Percentiles rank a stretch among this genome's conserved stretches.
These are phyloP conservation scores for Catocala fraxini DNA, from an alignment of 2,888 invertebrate species.

Conservation along the genomic window DNA sequence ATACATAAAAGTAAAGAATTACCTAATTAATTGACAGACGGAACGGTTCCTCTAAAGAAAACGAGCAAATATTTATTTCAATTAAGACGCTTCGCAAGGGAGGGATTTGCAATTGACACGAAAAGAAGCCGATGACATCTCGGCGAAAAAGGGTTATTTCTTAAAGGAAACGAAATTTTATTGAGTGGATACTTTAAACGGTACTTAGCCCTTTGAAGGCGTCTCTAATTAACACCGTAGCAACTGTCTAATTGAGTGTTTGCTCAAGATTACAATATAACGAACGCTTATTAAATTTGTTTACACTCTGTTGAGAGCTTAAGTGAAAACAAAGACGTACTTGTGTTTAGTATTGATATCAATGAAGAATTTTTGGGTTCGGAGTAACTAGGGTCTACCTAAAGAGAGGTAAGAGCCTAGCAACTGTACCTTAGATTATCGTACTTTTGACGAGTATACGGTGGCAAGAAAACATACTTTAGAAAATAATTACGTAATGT, in stretches of 20 bases:
- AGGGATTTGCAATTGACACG: slow-evolving; percentile 74
- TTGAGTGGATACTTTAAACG: slow-evolving; percentile 70
- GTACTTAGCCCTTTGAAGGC: slow-evolving; percentile 71
- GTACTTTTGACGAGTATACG: no score
- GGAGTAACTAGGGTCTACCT: background rate
- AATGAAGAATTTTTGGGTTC: slow-evolving; percentile 1
- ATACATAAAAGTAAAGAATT: slow-evolving; percentile 54
- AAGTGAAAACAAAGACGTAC: slow-evolving; percentile 15
- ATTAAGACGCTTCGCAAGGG: slow-evolving; percentile 60
- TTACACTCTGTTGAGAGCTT: slow-evolving; percentile 22
- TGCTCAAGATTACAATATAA: slow-evolving; percentile 49
- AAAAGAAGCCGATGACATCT: slow-evolving; percentile 77
- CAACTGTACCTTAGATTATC: no score
- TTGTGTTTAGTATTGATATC: slow-evolving; percentile 7
- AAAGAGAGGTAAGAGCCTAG: no score
- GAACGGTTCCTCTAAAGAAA: slow-evolving; percentile 66
- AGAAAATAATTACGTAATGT: no score
- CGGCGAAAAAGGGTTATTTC: slow-evolving; percentile 74
- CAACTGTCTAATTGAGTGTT: slow-evolving; percentile 64
- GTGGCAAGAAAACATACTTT: no score
- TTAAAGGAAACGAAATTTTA: slow-evolving; percentile 65
- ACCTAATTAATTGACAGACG: slow-evolving; percentile 56
- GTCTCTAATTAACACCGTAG: slow-evolving; percentile 72
- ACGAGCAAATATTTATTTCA: slow-evolving; percentile 84
- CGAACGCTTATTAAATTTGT: slow-evolving; percentile 36